phyloP scores from a whole-genome alignment of 2,113 vertebrate genomes.

The Loxodonta africana region DNA sequence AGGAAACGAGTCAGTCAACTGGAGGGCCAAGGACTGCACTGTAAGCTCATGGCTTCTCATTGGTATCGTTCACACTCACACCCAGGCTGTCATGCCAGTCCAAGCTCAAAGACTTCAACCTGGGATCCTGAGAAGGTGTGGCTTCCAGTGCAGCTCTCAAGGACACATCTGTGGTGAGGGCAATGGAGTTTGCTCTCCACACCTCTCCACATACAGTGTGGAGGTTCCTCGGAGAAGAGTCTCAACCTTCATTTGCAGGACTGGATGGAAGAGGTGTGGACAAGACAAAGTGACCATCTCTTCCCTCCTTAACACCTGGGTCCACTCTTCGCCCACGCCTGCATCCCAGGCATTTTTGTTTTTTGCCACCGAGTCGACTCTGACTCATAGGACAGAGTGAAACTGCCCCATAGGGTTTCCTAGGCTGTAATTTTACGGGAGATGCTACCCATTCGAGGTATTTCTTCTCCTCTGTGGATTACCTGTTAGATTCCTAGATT shows the following conservation, averaged over 20 bases:
- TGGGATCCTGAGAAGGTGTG: no score
- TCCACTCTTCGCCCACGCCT: neutral
- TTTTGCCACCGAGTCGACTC: neutral
- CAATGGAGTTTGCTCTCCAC: neutral
- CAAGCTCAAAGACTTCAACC: neutral
- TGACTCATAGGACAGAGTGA: neutral
- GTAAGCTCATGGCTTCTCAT: neutral
- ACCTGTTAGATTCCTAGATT: neutral
- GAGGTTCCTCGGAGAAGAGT: rapidly evolving
- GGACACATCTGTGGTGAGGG: neutral
- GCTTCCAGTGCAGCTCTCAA: neutral
- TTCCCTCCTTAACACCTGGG: neutral
- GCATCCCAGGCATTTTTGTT: neutral
- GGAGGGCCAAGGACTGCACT: neutral
- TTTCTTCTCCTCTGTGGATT: neutral
- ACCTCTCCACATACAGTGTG: neutral
- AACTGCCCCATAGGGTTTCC: neutral
- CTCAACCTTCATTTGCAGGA: neutral
- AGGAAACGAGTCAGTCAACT: neutral
- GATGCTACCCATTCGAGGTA: neutral
- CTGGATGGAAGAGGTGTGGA: neutral
- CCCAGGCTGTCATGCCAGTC: neutral
- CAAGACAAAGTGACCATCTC: neutral
- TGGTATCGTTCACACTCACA: no score
- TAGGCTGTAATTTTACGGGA: neutral